phyloP scores from a whole-genome alignment of 2,113 vertebrate genomes.

The Sturnus vulgaris region DNA sequence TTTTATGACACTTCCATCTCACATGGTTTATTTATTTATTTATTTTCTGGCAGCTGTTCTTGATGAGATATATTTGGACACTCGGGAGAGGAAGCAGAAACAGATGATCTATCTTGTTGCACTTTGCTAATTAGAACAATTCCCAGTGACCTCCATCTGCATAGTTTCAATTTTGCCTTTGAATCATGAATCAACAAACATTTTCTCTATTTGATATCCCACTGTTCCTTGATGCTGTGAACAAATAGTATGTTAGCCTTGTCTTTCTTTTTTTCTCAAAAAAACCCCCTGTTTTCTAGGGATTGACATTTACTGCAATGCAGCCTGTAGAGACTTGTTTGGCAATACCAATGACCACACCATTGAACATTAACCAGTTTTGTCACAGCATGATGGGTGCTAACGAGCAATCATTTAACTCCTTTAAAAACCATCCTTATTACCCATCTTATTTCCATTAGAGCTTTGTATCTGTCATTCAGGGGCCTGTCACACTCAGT shows the following conservation, averaged over 20 bases:
- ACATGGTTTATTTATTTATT: conserved; percentile 15
- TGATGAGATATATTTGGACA: conserved; percentile 68
- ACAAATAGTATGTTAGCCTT: neutral
- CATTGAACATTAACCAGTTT: neutral
- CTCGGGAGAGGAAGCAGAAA: conserved; percentile 42
- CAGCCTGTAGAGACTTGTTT: neutral
- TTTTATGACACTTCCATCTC: conserved; percentile 19
- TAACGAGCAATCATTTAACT: neutral
- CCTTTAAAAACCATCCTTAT: neutral
- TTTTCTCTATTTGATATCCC: neutral
- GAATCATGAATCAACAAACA: conserved; percentile 11
- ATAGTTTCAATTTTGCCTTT: conserved; percentile 34
- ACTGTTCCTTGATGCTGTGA: neutral
- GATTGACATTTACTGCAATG: neutral
- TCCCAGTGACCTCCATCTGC: conserved; percentile 56
- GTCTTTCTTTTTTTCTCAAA: neutral
- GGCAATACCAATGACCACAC: neutral
- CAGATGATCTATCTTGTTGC: conserved; percentile 48
- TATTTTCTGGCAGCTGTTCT: conserved; percentile 52
- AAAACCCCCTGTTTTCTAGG: neutral
- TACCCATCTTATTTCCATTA: neutral
- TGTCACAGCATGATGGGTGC: neutral
- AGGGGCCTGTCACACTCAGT: neutral
- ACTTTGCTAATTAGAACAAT: conserved; percentile 56
- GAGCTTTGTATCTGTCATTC: neutral